Percentiles rank a stretch among this genome's conserved stretches.
Conservation (phyloP, 2,113 vertebrate species). For the Gracilinanus agilis region DNA sequence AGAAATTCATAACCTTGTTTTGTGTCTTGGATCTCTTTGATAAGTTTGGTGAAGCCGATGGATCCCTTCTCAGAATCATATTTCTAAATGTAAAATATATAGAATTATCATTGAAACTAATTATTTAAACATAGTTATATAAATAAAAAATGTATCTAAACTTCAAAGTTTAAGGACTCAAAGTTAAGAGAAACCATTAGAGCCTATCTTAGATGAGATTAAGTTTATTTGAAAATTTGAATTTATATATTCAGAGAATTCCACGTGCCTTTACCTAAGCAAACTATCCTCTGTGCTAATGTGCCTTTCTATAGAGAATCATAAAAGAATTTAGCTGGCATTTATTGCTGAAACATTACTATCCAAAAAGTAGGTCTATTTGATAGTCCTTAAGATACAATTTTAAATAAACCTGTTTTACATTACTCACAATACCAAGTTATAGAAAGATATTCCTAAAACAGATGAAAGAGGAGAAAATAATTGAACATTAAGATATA, state of each 20-base stretch:
- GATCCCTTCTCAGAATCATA: neutral
- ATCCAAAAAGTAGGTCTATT: constrained; percentile 24
- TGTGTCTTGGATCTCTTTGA: neutral
- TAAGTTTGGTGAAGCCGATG: neutral
- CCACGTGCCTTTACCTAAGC: neutral
- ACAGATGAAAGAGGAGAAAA: constrained; percentile 56
- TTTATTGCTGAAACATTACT: constrained; percentile 78
- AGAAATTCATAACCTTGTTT: neutral
- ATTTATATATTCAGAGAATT: constrained; percentile 68
- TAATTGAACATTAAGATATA: constrained; percentile 64
- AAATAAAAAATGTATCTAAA: neutral
- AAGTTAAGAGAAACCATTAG: neutral
- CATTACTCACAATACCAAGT: constrained; percentile 29
- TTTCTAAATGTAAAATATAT: neutral
- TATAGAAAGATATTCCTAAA: neutral
- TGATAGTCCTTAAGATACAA: constrained; percentile 30
- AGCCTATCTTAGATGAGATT: neutral
- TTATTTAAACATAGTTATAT: neutral
- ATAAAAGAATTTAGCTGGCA: constrained; percentile 73
- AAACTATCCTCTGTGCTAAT: neutral
- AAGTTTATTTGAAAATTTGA: constrained; percentile 50
- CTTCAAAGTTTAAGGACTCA: neutral
- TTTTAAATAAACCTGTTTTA: constrained; percentile 47
- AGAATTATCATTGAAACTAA: neutral
- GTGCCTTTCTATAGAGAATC: constrained; percentile 58